A percentile compares a stretch with the other conserved stretches of the same genome.
phyloP scores from a whole-genome alignment of 2,113 vertebrate genomes.

The Apistogramma diplotaenia region DNA sequence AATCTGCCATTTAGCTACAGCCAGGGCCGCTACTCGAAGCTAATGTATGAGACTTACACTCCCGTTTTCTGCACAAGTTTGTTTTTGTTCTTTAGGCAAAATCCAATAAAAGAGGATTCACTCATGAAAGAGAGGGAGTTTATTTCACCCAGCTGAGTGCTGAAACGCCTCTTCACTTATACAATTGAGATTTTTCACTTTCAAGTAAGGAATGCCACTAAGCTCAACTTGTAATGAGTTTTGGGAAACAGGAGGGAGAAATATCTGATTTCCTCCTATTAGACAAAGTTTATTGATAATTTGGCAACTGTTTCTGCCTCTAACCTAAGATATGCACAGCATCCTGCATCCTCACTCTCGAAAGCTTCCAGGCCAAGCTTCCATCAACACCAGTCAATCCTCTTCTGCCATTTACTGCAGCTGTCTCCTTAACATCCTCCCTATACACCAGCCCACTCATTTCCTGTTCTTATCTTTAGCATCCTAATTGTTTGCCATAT shows the following conservation, averaged over 20 bases:
- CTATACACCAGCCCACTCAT: slow-evolving; percentile 29
- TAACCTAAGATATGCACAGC: neutral
- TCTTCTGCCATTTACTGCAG: slow-evolving; percentile 14
- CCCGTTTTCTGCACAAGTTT: slow-evolving; percentile 14
- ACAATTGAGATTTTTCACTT: slow-evolving; percentile 37
- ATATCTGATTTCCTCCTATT: slow-evolving; percentile 35
- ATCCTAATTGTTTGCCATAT: slow-evolving; percentile 56
- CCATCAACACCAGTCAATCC: slow-evolving; percentile 11
- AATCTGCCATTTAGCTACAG: slow-evolving; percentile 26
- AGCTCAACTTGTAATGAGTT: slow-evolving; percentile 41
- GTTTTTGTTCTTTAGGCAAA: slow-evolving; percentile 54
- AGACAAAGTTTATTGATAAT: slow-evolving; percentile 32
- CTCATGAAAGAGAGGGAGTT: slow-evolving; percentile 35
- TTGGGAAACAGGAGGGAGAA: slow-evolving; percentile 13
- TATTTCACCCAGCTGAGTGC: slow-evolving; percentile 49
- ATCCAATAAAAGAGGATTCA: slow-evolving; percentile 55
- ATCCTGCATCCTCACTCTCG: neutral
- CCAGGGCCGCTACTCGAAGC: neutral
- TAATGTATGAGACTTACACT: neutral
- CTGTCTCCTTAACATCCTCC: slow-evolving; percentile 41
- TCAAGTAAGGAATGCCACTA: slow-evolving; percentile 30
- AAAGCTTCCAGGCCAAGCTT: neutral
- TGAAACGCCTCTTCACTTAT: slow-evolving; percentile 44
- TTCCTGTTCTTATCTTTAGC: slow-evolving; percentile 53
- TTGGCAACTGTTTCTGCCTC: slow-evolving; percentile 10